Evolutionary conservation across 2,888 invertebrate genomes (phyloP).

Genomic region (Eurytoma adleriae): DNA sequence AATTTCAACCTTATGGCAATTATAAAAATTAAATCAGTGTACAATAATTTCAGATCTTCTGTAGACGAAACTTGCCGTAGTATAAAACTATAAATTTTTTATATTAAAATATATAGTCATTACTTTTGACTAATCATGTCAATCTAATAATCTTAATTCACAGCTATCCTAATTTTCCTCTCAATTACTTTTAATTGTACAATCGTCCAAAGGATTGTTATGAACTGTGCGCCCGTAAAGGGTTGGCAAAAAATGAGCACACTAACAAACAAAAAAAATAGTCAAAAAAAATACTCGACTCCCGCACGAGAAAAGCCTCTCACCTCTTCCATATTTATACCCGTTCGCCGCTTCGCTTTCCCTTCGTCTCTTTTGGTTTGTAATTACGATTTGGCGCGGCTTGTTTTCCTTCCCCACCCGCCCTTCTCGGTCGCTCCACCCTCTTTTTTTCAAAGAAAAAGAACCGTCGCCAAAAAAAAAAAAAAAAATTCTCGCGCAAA

Average conservation of each 20-base stretch:
- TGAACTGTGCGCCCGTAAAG: too few relatives aligned
- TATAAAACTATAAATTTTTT: constrained; percentile 4
- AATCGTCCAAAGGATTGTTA: constrained; percentile 7
- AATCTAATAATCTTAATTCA: too few relatives aligned
- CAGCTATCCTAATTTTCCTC: too few relatives aligned
- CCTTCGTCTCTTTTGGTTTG: constrained; percentile 30
- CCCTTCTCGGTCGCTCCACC: not conserved
- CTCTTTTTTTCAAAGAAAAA: constrained; percentile 3
- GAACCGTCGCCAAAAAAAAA: not conserved
- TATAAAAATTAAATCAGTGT: too few relatives aligned
- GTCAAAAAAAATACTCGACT: not conserved
- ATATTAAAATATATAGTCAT: too few relatives aligned
- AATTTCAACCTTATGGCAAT: too few relatives aligned
- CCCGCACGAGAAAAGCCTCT: constrained; percentile 12
- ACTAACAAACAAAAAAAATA: not conserved
- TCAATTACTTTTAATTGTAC: too few relatives aligned
- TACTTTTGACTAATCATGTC: too few relatives aligned
- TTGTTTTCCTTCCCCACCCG: constrained; percentile 8
- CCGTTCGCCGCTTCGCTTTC: not conserved
- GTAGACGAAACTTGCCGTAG: too few relatives aligned
- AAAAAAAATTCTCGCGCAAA: not conserved
- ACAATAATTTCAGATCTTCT: too few relatives aligned
- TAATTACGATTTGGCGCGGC: constrained; percentile 35
- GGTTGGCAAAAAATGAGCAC: not conserved
- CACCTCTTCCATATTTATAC: constrained; percentile 30